phyloP scores from a whole-genome alignment of 2,113 vertebrate species.

The Chaetorhynchus papuensis region DNA sequence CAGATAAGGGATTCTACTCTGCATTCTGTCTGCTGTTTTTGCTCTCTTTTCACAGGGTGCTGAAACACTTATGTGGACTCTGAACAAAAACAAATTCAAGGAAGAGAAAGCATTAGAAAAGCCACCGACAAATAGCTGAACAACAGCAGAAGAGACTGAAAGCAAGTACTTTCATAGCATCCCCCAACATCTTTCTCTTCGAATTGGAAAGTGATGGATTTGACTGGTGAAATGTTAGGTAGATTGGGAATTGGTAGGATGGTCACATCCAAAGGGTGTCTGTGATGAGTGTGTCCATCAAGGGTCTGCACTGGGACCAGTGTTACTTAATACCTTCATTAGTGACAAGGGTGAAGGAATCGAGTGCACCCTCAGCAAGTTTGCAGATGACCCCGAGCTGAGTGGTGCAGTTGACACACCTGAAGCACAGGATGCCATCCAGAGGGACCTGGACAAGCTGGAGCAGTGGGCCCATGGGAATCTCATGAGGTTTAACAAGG shows the following conservation, averaged over 20 bases:
- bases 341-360: neutral
- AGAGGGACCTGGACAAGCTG: neutral
- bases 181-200: neutral
- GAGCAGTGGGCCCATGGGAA: neutral
- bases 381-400: neutral
- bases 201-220: neutral
- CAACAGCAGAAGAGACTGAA: neutral
- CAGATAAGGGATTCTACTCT: neutral
- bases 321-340: neutral
- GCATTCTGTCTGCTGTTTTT: neutral
- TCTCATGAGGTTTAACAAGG: neutral
- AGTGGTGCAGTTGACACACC: neutral
- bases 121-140: neutral
- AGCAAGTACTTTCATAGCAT: neutral
- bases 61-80: neutral
- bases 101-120: neutral
- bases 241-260: neutral
- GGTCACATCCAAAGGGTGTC: neutral
- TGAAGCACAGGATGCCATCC: neutral
- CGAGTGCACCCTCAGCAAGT: rapidly evolving
- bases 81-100: neutral
- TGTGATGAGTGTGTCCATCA: rapidly evolving
- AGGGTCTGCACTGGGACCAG: rapidly evolving
- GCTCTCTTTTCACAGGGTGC: neutral
- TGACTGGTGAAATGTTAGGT: neutral